Evolutionary conservation across 2,797 vertebrate species (phyloP), one percentile per base, ranked within the genome.

Genomic region (Eulemur albifrons): DNA sequence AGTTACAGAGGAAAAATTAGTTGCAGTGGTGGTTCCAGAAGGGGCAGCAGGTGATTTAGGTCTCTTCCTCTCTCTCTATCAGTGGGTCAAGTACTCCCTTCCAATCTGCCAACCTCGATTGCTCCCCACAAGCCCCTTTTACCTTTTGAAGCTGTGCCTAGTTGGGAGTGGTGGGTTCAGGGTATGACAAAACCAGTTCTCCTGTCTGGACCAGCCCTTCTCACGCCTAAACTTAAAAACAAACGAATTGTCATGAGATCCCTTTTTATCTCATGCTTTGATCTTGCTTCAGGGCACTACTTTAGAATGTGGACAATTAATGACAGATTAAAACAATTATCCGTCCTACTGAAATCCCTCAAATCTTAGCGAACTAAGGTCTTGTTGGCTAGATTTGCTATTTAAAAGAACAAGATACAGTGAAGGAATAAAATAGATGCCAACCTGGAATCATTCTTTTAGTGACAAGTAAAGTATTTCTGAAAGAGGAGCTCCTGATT

Each of bases 401-500:
- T 54, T 54, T 96, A 59, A 73, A 40, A 82, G 25, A 88, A 35
- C 50, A 67, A 96, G 79, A 63, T 63, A 69, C 38, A 84, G 21
- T 61, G 79, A 77, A 50, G 67, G 48, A 72, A 83, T 30, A 92
- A 79, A 79, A 70, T 54, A 75, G 52, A 54, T 79, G 50, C 38
- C 75, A 65, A 32, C 32, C 15, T 91, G 65, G 43, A 86, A 82
- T 76, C 79, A 32, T 87, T 65, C 32, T 88, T 81, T 61, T 32
- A 18, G 27, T 63, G 61, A 87, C 30, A 84, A 76, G 76, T 45
- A 48, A 86, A 88, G 25, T 79, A 35, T 90, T 94, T 91, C 54
- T 93, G 92, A 95, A 86, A 96, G 81, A 94, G 14, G 52, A 81
- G 67, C 69, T 94, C 54, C 40, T 52, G 86, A 85, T 96, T 90